Conservation (phyloP, 2,888 invertebrate genomes). For the Drosophila dives region DNA sequence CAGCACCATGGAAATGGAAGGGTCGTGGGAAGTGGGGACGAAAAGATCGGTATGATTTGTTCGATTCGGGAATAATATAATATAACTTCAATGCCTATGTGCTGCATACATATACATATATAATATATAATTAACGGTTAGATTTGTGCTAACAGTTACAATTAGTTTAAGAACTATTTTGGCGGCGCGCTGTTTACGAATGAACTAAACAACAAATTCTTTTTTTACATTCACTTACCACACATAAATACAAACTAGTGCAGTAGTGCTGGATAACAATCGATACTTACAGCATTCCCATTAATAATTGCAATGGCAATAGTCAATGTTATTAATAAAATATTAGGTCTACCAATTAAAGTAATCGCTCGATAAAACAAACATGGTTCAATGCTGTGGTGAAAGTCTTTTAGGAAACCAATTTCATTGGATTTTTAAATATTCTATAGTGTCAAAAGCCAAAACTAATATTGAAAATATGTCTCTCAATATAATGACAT, state of each 20-base stretch:
- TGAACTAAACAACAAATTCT: constrained; percentile 37
- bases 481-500: background rate
- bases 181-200: constrained; percentile 54
- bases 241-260: constrained; percentile 21
- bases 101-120: constrained; percentile 24
- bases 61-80: constrained; percentile 28
- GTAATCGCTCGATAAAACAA: background rate
- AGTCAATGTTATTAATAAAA: constrained; percentile 8
- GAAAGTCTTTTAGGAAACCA: background rate
- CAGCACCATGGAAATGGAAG: constrained; percentile 52
- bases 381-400: background rate
- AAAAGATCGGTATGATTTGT: constrained; percentile 23
- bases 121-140: constrained; percentile 41
- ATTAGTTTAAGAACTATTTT: constrained; percentile 52
- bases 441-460: background rate
- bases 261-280: constrained; percentile 38
- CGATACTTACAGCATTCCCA: constrained; percentile 6
- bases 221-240: constrained; percentile 43
- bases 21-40: constrained; percentile 4
- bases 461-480: background rate
- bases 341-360: background rate
- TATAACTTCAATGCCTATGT: constrained; percentile 30
- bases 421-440: constrained; percentile 1
- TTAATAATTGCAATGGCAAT: constrained; percentile 1
- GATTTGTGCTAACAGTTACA: constrained; percentile 55